These are phyloP conservation scores for Acronicta psi DNA, from an alignment of 2,888 invertebrate species.

Conservation along the genomic window DNA sequence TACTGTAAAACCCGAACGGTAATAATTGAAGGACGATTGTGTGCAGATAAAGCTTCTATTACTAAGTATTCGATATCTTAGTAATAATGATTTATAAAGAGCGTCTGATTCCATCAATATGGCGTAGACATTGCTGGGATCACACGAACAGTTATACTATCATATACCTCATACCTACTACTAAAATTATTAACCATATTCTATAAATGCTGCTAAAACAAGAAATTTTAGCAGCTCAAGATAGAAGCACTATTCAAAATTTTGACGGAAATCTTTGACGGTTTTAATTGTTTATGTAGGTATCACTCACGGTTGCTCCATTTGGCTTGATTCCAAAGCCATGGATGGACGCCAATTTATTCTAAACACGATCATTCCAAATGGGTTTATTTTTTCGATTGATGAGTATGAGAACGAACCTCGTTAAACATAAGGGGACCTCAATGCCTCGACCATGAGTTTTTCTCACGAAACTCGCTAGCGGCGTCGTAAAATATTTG, in stretches of 20 bases:
- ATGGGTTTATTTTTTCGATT: too few species aligned
- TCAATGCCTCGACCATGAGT: too few species aligned
- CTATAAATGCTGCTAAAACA: slow-evolving; percentile 30
- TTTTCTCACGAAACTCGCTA: too few species aligned
- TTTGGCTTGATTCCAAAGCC: too few species aligned
- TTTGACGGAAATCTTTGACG: too few species aligned
- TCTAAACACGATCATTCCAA: too few species aligned
- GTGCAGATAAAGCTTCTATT: slow-evolving; percentile 1
- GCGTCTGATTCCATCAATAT: slow-evolving; percentile 52
- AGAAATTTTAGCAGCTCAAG: slow-evolving; percentile 12
- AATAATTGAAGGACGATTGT: neutral
- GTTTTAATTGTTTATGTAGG: too few species aligned
- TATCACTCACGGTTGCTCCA: too few species aligned
- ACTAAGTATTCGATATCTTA: slow-evolving; percentile 4
- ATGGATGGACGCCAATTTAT: too few species aligned
- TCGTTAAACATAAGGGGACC: too few species aligned
- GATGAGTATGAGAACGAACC: too few species aligned
- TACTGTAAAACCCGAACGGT: neutral
- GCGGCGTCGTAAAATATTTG: too few species aligned
- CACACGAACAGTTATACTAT: slow-evolving; percentile 20
- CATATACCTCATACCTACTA: neutral
- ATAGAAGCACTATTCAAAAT: neutral
- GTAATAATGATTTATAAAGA: slow-evolving; percentile 5
- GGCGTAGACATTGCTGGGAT: slow-evolving; percentile 48
- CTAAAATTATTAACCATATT: slow-evolving; percentile 12